Conservation (phyloP, 2,888 invertebrate species). For the Caenorhabditis macrosperma region DNA sequence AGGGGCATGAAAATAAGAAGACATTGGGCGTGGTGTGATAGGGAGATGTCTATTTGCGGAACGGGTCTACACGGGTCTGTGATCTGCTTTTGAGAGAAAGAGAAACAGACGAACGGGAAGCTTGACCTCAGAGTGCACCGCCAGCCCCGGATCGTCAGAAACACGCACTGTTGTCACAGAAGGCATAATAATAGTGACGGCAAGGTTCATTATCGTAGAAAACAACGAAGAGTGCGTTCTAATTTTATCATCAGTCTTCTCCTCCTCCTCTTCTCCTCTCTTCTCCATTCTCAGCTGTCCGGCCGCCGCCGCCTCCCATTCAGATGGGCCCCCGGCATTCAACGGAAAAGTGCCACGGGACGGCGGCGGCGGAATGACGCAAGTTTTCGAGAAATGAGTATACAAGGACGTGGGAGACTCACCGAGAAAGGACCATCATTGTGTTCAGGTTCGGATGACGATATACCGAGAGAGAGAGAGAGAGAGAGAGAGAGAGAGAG, state of each 20-base stretch:
- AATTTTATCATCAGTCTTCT: conserved; percentile 27
- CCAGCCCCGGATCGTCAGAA: neutral
- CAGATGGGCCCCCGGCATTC: conserved; percentile 7
- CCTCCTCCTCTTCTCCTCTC: neutral
- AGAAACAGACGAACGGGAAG: neutral
- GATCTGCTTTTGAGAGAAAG: conserved; percentile 31
- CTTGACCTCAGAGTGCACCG: conserved; percentile 12
- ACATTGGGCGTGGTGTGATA: conserved; percentile 48
- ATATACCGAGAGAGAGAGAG: neutral
- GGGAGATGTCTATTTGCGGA: conserved; percentile 41
- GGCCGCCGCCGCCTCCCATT: conserved; percentile 9
- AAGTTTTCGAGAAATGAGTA: conserved; percentile 46
- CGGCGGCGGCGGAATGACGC: conserved; percentile 45
- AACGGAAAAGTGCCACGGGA: conserved; percentile 15
- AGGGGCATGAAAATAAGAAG: conserved; percentile 37
- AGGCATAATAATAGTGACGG: conserved; percentile 22
- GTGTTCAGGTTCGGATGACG: conserved; percentile 23
- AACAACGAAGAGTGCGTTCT: conserved; percentile 36
- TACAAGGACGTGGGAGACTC: conserved; percentile 51
- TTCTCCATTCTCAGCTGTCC: conserved; percentile 3
- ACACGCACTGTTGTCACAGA: conserved; percentile 1
- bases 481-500: conserved; percentile 2
- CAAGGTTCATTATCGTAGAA: neutral
- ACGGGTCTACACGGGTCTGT: conserved; percentile 33
- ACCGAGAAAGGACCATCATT: conserved; percentile 34